Percentiles rank a stretch among this genome's conserved stretches.
These are phyloP conservation scores for Phyllostomus hastatus DNA, from an alignment of 2,113 vertebrate species.

Conservation along the genomic window DNA sequence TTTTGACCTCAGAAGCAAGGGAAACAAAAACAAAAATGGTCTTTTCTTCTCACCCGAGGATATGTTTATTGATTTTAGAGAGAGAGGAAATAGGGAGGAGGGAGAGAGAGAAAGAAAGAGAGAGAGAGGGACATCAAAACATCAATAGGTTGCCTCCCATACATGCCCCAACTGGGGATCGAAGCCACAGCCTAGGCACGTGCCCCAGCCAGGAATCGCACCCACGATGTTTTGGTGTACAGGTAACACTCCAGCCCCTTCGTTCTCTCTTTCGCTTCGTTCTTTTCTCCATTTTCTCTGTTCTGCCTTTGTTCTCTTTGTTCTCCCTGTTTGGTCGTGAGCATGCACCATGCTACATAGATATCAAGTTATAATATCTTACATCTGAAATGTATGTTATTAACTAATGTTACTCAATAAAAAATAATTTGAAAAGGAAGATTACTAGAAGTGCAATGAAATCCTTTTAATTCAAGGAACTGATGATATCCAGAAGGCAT, in stretches of 20 bases:
- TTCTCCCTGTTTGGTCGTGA: background rate
- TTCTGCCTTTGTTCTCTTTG: no score
- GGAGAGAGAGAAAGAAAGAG: background rate
- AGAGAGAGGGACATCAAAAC: no score
- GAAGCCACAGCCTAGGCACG: no score
- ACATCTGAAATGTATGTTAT: background rate
- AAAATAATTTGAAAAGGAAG: background rate
- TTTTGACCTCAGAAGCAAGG: background rate
- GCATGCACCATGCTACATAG: background rate
- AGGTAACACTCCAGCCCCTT: no score
- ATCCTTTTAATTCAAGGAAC: background rate
- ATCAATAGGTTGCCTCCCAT: no score
- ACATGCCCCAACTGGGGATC: no score
- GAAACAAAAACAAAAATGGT: background rate
- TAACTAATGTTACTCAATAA: background rate
- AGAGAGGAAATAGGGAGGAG: background rate
- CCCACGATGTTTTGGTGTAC: no score
- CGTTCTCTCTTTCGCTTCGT: no score
- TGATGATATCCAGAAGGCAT: constrained; percentile 8
- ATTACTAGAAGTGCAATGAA: background rate
- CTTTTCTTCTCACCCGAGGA: no score
- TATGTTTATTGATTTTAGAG: no score
- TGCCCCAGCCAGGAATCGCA: no score
- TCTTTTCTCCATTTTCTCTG: no score
- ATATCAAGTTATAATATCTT: background rate